Conservation (phyloP, 1,140 invertebrate species). For the Zaprionus davidi region DNA sequence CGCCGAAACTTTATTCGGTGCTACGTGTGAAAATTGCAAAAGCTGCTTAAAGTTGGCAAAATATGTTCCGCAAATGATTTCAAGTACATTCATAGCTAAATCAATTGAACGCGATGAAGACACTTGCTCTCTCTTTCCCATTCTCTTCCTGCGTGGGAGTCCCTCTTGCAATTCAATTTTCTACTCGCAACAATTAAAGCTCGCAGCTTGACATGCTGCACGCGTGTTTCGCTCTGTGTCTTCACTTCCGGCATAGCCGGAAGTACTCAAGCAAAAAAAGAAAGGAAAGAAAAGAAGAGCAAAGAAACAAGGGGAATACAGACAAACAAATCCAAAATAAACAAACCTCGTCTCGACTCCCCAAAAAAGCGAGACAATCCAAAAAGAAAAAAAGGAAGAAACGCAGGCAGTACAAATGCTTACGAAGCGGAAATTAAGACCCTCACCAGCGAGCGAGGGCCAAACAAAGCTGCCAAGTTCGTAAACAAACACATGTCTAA, state of each 20-base stretch:
- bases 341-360: conserved; percentile 50
- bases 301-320: conserved; percentile 51
- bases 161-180: conserved; percentile 67
- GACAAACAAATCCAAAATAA: conserved; percentile 70
- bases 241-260: conserved; percentile 71
- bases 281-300: conserved; percentile 34
- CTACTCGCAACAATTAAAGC: conserved; percentile 72
- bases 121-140: not conserved
- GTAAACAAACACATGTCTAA: conserved; percentile 80
- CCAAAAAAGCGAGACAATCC: conserved; percentile 24
- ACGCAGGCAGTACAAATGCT: conserved; percentile 64
- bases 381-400: conserved; percentile 2
- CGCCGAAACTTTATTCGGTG: conserved; percentile 5
- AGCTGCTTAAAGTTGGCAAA: conserved; percentile 33
- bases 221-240: conserved; percentile 41
- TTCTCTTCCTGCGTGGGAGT: not conserved
- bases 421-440: conserved; percentile 81
- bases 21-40: conserved; percentile 44
- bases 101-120: conserved; percentile 22
- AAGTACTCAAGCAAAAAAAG: conserved; percentile 75
- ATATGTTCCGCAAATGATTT: conserved; percentile 40
- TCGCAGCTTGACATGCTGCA: conserved; percentile 46
- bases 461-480: conserved; percentile 80
- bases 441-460: conserved; percentile 57
- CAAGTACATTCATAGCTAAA: conserved; percentile 29